These are phyloP conservation scores for Cottus gobio DNA, from an alignment of 2,113 vertebrate species.

Conservation along the genomic window DNA sequence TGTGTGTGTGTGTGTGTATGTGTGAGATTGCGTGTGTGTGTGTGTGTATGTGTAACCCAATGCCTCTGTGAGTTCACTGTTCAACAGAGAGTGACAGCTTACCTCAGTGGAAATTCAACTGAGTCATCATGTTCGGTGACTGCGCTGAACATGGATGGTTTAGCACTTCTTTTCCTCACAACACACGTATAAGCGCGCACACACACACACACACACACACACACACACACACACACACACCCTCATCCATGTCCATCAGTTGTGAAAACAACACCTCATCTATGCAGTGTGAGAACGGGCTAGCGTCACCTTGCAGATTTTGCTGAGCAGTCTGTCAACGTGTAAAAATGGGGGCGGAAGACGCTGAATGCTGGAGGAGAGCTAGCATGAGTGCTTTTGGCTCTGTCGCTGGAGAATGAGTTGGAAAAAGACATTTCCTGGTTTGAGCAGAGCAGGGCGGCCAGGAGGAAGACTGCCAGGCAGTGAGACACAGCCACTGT, in stretches of 20 bases:
- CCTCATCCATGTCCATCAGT: neutral
- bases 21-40: conserved; percentile 16
- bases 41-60: conserved; percentile 38
- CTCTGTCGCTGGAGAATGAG: conserved; percentile 52
- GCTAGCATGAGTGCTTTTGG: conserved; percentile 25
- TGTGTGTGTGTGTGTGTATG: neutral
- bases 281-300: neutral
- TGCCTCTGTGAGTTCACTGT: conserved; percentile 55
- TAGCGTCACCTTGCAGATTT: conserved; percentile 4
- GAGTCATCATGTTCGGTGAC: conserved; percentile 75
- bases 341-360: conserved; percentile 15
- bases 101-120: conserved; percentile 78
- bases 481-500: conserved; percentile 21
- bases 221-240: neutral
- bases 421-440: conserved; percentile 74
- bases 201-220: neutral
- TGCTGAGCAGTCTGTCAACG: neutral
- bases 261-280: neutral
- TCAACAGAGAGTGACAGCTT: conserved; percentile 61
- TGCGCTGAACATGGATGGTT: conserved; percentile 37
- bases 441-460: conserved; percentile 44
- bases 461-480: conserved; percentile 33
- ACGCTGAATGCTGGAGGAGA: conserved; percentile 9
- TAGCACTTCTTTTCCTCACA: conserved; percentile 38
- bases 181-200: neutral